A percentile compares a stretch with the other conserved stretches of the same genome.
These are phyloP conservation scores for Tiaroga cobitis DNA, from an alignment of 2,797 vertebrate species.

Conservation along the genomic window DNA sequence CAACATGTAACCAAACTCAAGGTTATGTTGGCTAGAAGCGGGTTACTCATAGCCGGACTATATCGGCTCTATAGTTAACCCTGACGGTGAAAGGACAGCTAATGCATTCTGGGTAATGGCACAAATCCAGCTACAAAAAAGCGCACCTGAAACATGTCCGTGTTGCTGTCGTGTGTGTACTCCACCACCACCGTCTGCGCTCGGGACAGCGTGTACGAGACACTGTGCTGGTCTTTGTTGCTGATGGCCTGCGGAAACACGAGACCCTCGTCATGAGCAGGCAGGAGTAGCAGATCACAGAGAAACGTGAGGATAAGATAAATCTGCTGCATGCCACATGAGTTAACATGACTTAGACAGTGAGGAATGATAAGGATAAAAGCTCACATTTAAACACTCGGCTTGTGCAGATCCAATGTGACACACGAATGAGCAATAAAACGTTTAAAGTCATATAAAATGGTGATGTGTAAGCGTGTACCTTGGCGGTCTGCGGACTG, in stretches of 20 bases:
- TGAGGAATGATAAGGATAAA: background rate
- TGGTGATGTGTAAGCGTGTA: conserved; percentile 55
- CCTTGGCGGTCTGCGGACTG: conserved; percentile 93
- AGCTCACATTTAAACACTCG: conserved; percentile 3
- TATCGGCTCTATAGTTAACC: too few species aligned
- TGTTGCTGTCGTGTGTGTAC: conserved; percentile 90
- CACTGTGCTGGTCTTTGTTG: conserved; percentile 95
- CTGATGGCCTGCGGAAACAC: conserved; percentile 83
- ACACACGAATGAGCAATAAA: background rate
- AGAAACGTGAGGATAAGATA: background rate
- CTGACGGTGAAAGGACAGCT: too few species aligned
- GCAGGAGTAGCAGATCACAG: background rate
- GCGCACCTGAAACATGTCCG: conserved; percentile 95
- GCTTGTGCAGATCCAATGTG: conserved; percentile 14
- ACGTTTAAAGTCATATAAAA: background rate
- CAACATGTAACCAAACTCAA: too few species aligned
- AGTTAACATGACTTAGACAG: background rate
- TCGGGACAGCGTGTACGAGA: conserved; percentile 91
- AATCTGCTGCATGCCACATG: background rate
- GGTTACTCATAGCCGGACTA: too few species aligned
- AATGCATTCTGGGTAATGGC: too few species aligned
- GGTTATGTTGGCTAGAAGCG: too few species aligned
- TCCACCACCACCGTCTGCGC: conserved; percentile 95
- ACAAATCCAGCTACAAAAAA: too few species aligned
- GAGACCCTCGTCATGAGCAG: too few species aligned